phyloP scores from a whole-genome alignment of 2,797 vertebrate genomes.

The Pangasius mekongensis region DNA sequence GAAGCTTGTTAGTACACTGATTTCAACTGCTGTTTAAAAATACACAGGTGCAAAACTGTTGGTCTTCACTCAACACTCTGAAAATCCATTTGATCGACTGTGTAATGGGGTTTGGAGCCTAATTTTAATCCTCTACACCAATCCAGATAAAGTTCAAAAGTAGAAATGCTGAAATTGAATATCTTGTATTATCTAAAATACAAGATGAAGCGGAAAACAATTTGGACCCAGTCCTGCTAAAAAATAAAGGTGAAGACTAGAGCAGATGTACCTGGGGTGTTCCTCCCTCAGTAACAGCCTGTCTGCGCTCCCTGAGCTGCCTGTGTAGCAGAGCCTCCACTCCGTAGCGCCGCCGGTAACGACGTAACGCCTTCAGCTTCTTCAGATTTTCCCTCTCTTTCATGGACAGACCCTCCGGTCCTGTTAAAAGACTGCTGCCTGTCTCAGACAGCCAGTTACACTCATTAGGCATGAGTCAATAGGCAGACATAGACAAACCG shows the following conservation, averaged over 20 bases:
- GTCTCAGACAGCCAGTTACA: slow-evolving; percentile 29
- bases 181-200: background rate
- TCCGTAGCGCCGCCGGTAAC: slow-evolving; percentile 92
- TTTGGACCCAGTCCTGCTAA: background rate
- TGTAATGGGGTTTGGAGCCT: background rate
- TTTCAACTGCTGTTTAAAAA: background rate
- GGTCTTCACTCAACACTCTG: background rate
- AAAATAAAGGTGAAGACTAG: background rate
- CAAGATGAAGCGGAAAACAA: background rate
- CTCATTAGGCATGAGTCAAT: background rate
- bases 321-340: slow-evolving; percentile 93
- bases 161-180: background rate
- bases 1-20: background rate
- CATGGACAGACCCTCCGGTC: slow-evolving; percentile 86
- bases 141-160: background rate
- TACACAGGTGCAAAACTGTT: background rate
- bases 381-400: slow-evolving; percentile 92
- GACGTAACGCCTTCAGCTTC: slow-evolving; percentile 89
- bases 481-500: background rate
- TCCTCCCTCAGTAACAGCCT: slow-evolving; percentile 86
- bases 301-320: slow-evolving; percentile 89
- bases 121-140: background rate
- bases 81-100: background rate
- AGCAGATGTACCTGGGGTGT: slow-evolving; percentile 81
- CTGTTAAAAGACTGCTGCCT: slow-evolving; percentile 92